Percentiles rank a stretch among this genome's conserved stretches.
Conservation (phyloP, 2,888 invertebrate species). For the Pseudolycoriella hygida region DNA sequence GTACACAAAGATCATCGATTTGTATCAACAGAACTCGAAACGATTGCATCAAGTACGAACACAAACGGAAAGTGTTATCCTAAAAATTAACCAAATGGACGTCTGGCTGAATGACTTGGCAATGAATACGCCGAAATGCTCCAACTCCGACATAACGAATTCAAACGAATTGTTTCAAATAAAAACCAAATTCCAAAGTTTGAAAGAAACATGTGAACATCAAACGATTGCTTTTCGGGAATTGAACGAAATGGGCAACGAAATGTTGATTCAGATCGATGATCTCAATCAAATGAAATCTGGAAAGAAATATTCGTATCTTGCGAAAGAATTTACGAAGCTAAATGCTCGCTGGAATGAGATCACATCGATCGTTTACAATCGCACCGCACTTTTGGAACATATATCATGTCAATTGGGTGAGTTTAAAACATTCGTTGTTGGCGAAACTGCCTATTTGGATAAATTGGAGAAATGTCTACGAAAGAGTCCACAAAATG, state of each 20-base stretch:
- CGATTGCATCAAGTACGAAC: constrained; percentile 19
- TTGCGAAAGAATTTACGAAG: constrained; percentile 46
- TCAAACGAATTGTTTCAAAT: constrained; percentile 53
- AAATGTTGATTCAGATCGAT: constrained; percentile 40
- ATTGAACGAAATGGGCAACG: constrained; percentile 51
- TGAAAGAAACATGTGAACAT: constrained; percentile 55
- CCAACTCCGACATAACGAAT: constrained; percentile 38
- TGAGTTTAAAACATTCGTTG: constrained; percentile 59
- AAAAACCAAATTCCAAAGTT: constrained; percentile 47
- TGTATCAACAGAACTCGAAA: constrained; percentile 19
- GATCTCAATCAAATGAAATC: constrained; percentile 18
- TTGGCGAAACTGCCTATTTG: constrained; percentile 56
- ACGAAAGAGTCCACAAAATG: constrained; percentile 44
- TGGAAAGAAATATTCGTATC: constrained; percentile 31
- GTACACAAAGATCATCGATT: constrained; percentile 20
- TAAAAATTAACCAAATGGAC: constrained; percentile 24
- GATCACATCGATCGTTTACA: constrained; percentile 49
- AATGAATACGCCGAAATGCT: constrained; percentile 39
- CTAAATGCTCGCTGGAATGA: constrained; percentile 55
- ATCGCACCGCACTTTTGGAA: constrained; percentile 44
- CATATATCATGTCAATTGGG: constrained; percentile 62
- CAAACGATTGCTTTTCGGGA: constrained; percentile 46
- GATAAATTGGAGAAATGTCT: constrained; percentile 63
- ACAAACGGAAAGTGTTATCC: constrained; percentile 21
- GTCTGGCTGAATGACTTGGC: constrained; percentile 47